Conservation (phyloP, 2,113 vertebrate species). For the Pelusios castaneus region DNA sequence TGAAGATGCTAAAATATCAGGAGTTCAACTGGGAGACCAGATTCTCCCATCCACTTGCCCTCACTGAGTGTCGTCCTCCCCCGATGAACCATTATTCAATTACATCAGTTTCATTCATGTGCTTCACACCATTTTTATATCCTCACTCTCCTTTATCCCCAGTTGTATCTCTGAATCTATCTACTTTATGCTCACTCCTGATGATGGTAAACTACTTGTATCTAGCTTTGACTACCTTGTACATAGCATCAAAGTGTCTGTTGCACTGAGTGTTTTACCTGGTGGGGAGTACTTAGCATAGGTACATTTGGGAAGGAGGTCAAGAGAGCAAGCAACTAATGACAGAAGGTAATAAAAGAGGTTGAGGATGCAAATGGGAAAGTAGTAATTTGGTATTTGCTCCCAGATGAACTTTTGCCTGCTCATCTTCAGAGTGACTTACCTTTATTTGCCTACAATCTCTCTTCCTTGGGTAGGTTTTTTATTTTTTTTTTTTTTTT, state of each 20-base stretch:
- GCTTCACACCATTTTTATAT: not conserved
- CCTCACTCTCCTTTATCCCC: not conserved
- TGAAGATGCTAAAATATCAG: not conserved
- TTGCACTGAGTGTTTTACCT: not conserved
- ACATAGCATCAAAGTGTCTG: not conserved
- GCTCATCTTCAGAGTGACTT: not conserved
- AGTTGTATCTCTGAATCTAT: not conserved
- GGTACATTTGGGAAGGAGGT: not conserved
- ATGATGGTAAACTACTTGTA: not conserved
- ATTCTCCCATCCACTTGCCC: not conserved
- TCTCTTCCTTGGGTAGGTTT: not conserved
- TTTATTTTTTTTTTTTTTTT: not conserved
- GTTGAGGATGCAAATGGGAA: not conserved
- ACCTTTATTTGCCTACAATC: not conserved
- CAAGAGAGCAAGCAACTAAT: not conserved
- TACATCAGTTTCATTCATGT: not conserved
- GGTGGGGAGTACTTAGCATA: not conserved
- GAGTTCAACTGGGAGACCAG: not conserved
- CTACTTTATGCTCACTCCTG: not conserved
- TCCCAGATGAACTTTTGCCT: not conserved
- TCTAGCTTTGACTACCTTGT: not conserved
- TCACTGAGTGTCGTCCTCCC: not conserved
- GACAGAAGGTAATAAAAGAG: not conserved
- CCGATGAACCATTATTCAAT: not conserved
- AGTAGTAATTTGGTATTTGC: too few species aligned